Base-by-base conservation (phyloP, 2,888 invertebrate genomes). In the Ophion slaviceki region DNA sequence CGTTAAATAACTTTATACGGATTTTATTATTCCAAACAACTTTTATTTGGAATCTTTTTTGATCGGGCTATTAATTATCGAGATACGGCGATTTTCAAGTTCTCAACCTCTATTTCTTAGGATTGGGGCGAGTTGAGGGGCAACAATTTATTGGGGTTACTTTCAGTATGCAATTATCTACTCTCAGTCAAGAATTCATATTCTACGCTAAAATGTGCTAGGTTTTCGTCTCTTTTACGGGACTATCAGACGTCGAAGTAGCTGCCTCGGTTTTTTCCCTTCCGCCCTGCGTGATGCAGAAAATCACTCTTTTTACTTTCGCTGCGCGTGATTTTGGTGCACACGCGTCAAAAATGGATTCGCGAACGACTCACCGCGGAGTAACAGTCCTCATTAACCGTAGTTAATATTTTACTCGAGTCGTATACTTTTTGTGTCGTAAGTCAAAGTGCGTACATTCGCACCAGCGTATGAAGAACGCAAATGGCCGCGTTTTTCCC, bases 381-480 rank as follows among this genome's bases (percentile, higher is more conserved):
- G 77, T 78, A 82, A 81, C 72, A 71, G 81, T 86, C 82, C 85
- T 88, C 84, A 88, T 89, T 87, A 87, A 77, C 66, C 80, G 82
- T 83, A 88, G 87, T 88, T 89, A 88, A 86, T 78, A 85, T 87
- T 87, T 86, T 78, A 84, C 66, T 75, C 3, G 40, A 70, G 70
- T 70, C 85, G 74, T 85, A 61, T 70, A 82, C 36, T 82, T 79
- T 68, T 59, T 64, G n/a, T 53, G 61, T 36, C 70, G 64, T 64
- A 57, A 20, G 85, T 64, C 32, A 80, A 28, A 78, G 80, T 20
- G 47, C 61, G 14, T 8, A 59, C 11, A 57, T 75, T 28, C 32
- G n/a, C 36, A 11, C 64, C 20, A 17, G 28, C 45, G 24, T 61
- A 85, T 36, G 45, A 72, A 80, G 28, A 70, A 66, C 70, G 53